Evolutionary conservation across 2,113 vertebrate species (phyloP).

Genomic region (Brachyhypopomus gauderio): DNA sequence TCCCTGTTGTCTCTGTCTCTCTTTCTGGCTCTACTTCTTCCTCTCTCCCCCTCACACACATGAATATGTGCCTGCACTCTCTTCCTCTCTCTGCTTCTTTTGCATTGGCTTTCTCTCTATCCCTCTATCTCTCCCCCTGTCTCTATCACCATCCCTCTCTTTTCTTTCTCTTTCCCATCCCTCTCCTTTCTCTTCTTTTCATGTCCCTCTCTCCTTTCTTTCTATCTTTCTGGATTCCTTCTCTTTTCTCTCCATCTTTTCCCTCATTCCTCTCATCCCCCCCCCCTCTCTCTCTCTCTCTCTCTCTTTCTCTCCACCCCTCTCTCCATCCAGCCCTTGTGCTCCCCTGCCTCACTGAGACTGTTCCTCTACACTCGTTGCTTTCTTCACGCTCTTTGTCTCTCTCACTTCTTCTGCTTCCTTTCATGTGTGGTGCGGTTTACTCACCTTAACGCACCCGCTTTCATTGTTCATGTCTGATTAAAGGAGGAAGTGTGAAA

Average conservation of each 20-base stretch:
- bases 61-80: too few species aligned
- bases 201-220: background rate
- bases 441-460: too few species aligned
- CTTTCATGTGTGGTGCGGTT: too few species aligned
- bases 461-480: background rate
- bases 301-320: background rate
- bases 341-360: too few species aligned
- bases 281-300: too few species aligned
- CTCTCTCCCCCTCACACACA: slow-evolving; percentile 13
- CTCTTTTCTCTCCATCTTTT: background rate
- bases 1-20: slow-evolving; percentile 30
- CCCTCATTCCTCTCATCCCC: background rate
- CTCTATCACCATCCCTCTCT: background rate
- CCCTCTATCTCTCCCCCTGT: too few species aligned
- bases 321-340: too few species aligned
- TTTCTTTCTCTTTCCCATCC: slow-evolving; percentile 41
- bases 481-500: background rate
- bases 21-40: slow-evolving; percentile 18
- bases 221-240: background rate
- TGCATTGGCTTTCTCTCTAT: background rate
- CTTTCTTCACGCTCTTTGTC: background rate
- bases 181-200: background rate
- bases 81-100: slow-evolving; percentile 13
- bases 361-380: background rate
- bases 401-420: background rate